phyloP scores from a whole-genome alignment of 2,888 invertebrate genomes.

The Pheosia gnoma region DNA sequence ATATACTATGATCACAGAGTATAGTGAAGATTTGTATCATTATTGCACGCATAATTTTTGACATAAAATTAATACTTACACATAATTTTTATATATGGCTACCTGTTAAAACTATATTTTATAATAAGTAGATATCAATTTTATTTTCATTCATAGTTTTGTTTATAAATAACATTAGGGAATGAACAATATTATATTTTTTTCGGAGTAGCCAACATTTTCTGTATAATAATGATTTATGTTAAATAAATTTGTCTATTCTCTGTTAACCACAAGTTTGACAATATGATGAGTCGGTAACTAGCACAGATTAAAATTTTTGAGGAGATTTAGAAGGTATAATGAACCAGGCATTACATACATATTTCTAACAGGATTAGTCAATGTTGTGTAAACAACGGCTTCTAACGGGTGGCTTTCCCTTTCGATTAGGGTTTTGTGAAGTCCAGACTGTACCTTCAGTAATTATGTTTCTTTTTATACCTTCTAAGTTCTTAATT shows the following conservation, averaged over 20 bases:
- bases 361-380: too few species aligned
- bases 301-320: background rate
- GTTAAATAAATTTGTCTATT: background rate
- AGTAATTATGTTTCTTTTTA: background rate
- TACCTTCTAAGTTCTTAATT: background rate
- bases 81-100: background rate
- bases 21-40: background rate
- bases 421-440: too few species aligned
- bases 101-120: background rate
- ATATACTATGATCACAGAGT: too few species aligned
- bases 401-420: too few species aligned
- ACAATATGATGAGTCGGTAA: slow-evolving; percentile 1
- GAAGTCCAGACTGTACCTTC: too few species aligned
- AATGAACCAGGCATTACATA: too few species aligned
- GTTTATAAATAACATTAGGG: background rate
- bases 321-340: background rate
- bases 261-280: background rate
- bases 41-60: slow-evolving; percentile 1
- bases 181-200: background rate
- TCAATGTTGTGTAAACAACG: too few species aligned
- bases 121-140: background rate
- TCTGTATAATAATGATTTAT: background rate
- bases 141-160: background rate
- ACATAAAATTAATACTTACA: background rate
- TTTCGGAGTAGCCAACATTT: background rate